phyloP scores from a whole-genome alignment of 2,797 vertebrate species.

The Enteromius mattozi region DNA sequence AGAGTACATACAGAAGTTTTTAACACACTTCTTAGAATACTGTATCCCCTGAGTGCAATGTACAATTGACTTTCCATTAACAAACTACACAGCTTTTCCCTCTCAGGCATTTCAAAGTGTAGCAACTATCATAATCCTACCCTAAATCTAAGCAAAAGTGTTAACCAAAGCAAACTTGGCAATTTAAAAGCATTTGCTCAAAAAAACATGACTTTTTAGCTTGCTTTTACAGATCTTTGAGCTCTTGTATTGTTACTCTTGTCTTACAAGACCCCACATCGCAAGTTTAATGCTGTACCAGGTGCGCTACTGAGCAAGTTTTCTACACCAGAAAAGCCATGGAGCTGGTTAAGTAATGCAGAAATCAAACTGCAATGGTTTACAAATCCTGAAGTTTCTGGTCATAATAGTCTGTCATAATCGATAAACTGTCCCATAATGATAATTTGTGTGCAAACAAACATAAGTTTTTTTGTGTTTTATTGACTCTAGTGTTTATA shows the following conservation, averaged over 20 bases:
- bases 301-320: background rate
- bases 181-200: background rate
- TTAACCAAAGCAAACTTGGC: background rate
- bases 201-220: background rate
- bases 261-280: background rate
- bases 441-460: background rate
- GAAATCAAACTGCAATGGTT: background rate
- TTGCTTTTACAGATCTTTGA: background rate
- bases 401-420: background rate
- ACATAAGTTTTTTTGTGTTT: background rate
- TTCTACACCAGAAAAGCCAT: background rate
- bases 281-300: no score
- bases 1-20: background rate
- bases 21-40: background rate
- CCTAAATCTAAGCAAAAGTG: no score
- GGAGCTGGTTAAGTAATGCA: background rate
- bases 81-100: background rate
- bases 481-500: background rate
- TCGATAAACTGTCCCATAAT: background rate
- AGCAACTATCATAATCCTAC: background rate
- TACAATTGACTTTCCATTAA: background rate
- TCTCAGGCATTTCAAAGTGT: background rate
- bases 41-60: background rate
- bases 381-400: background rate
- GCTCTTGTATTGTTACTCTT: background rate